Evolutionary conservation across 2,888 invertebrate genomes (phyloP).

Genomic region (Nemapogon koenigi): DNA sequence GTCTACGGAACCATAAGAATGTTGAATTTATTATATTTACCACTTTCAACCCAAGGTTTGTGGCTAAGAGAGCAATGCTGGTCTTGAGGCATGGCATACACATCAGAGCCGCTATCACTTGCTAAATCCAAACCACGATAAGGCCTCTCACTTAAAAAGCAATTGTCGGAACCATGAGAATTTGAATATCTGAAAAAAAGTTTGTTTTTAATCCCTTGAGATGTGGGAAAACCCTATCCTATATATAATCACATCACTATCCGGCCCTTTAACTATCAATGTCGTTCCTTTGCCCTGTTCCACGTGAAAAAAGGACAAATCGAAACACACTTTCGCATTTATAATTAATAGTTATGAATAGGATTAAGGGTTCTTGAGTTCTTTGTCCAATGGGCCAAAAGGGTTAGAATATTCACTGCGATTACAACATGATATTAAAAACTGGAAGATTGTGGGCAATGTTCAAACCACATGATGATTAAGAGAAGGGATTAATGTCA

Average conservation of each 20-base stretch:
- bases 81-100: slow-evolving; percentile 74
- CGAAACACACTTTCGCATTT: too few species aligned
- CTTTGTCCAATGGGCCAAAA: too few species aligned
- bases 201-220: neutral
- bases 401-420: too few species aligned
- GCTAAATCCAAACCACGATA: slow-evolving; percentile 75
- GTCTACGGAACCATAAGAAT: too few species aligned
- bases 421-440: neutral
- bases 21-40: too few species aligned
- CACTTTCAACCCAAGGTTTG: slow-evolving; percentile 59
- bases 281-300: too few species aligned
- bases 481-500: neutral
- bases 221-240: too few species aligned
- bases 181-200: slow-evolving; percentile 52
- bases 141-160: slow-evolving; percentile 75
- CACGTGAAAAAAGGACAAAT: too few species aligned
- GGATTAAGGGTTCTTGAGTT: too few species aligned
- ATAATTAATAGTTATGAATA: too few species aligned
- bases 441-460: neutral
- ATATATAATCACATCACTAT: too few species aligned
- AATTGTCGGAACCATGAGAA: slow-evolving; percentile 71
- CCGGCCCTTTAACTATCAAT: too few species aligned
- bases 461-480: neutral
- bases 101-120: slow-evolving; percentile 79
- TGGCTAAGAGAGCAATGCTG: slow-evolving; percentile 45